Evolutionary conservation across 2,888 invertebrate genomes (phyloP).

Genomic region (Heliconius charithonia): DNA sequence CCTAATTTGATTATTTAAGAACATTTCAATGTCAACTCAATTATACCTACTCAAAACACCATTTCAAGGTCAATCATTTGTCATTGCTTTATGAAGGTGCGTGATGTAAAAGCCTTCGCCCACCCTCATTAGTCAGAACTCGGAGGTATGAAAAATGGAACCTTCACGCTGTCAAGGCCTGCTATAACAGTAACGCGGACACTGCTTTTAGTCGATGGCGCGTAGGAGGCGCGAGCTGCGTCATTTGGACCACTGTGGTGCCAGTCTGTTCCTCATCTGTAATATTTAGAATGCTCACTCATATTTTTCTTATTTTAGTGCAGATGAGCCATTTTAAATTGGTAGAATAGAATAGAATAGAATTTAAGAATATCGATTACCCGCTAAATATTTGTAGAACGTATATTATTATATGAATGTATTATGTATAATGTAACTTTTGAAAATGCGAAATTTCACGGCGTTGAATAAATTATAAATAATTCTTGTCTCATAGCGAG

Average conservation of each 20-base stretch:
- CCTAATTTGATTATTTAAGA: background rate
- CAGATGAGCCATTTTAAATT: slow-evolving; percentile 10
- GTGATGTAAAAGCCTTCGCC: slow-evolving; percentile 44
- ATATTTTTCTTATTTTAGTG: slow-evolving; percentile 6
- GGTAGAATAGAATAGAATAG: too few relatives aligned
- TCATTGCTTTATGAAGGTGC: slow-evolving; percentile 18
- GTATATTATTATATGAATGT: too few relatives aligned
- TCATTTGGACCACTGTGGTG: slow-evolving; percentile 12
- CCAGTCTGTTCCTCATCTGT: slow-evolving; percentile 17
- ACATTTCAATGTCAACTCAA: background rate
- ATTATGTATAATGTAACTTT: background rate
- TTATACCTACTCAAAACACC: background rate
- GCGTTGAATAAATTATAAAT: background rate
- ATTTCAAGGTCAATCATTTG: slow-evolving; percentile 10
- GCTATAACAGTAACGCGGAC: slow-evolving; percentile 43
- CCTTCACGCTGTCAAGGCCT: slow-evolving; percentile 49
- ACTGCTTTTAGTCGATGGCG: slow-evolving; percentile 32
- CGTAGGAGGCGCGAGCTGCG: slow-evolving; percentile 45
- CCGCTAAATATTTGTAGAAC: background rate
- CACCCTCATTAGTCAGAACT: slow-evolving; percentile 47
- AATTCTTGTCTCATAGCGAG: background rate
- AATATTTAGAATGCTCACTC: slow-evolving; percentile 27
- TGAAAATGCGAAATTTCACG: too few relatives aligned
- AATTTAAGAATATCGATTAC: background rate
- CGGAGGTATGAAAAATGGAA: slow-evolving; percentile 42